phyloP scores from a whole-genome alignment of 2,888 invertebrate species.

The Lasius fuliginosus region DNA sequence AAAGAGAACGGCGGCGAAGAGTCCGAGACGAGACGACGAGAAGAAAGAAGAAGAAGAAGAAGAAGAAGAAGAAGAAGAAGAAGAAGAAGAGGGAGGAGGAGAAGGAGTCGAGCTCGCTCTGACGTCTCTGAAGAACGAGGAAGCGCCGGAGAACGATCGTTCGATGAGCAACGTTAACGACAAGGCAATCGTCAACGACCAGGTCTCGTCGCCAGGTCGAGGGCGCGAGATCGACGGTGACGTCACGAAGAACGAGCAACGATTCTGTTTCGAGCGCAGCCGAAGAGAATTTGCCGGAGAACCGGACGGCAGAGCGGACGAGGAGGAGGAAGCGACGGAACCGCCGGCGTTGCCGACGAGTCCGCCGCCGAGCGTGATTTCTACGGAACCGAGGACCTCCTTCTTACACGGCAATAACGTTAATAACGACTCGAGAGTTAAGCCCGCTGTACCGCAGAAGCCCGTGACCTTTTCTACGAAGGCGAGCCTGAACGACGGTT shows the following conservation, averaged over 20 bases:
- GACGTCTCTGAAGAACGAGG: slow-evolving; percentile 84
- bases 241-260: slow-evolving; percentile 50
- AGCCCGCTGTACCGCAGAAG: slow-evolving; percentile 91
- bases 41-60: slow-evolving; percentile 59
- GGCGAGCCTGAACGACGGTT: slow-evolving; percentile 31
- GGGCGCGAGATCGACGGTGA: slow-evolving; percentile 80
- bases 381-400: slow-evolving; percentile 89
- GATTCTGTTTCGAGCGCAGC: slow-evolving; percentile 88
- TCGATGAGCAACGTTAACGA: slow-evolving; percentile 48
- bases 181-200: slow-evolving; percentile 60
- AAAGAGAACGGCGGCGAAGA: slow-evolving; percentile 43
- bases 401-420: slow-evolving; percentile 90
- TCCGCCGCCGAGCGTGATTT: slow-evolving; percentile 88
- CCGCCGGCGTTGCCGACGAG: slow-evolving; percentile 91
- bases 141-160: slow-evolving; percentile 74
- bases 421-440: slow-evolving; percentile 85
- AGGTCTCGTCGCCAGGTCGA: slow-evolving; percentile 46
- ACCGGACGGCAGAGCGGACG: slow-evolving; percentile 95
- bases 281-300: slow-evolving; percentile 92
- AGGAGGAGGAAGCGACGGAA: slow-evolving; percentile 91
- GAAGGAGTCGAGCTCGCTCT: slow-evolving; percentile 75
- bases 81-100: slow-evolving; percentile 32
- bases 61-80: background rate
- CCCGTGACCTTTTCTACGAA: slow-evolving; percentile 88
- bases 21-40: slow-evolving; percentile 51